Percentiles rank a stretch among this genome's conserved stretches.
phyloP scores from a whole-genome alignment of 2,888 invertebrate genomes.

The Invenusta paracnida region DNA sequence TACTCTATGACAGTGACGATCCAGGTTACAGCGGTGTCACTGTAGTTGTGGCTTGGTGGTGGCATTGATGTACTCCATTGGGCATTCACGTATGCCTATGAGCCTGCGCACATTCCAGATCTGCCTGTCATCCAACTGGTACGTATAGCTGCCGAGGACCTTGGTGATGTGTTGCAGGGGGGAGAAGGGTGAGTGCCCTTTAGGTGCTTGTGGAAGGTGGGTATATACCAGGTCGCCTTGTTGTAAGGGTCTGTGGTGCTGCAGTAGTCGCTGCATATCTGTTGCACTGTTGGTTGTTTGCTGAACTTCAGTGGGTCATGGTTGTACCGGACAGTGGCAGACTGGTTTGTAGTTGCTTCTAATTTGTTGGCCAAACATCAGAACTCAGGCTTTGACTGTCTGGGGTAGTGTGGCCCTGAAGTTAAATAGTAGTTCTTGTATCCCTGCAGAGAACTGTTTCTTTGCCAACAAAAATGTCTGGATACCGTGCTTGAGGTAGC shows the following conservation, averaged over 20 bases:
- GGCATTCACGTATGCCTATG: neutral
- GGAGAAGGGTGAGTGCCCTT: slow-evolving; percentile 14
- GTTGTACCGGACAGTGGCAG: neutral
- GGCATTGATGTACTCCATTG: neutral
- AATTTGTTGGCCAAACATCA: neutral
- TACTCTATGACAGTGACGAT: too few relatives aligned
- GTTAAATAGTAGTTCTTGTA: neutral
- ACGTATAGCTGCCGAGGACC: slow-evolving; percentile 28
- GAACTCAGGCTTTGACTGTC: neutral
- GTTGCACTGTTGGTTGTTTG: neutral
- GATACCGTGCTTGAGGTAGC: slow-evolving; percentile 14
- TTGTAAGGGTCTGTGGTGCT: neutral
- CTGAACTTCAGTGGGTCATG: neutral
- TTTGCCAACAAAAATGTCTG: neutral
- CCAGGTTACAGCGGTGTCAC: too few relatives aligned
- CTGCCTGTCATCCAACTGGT: slow-evolving; percentile 1
- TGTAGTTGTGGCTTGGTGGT: too few relatives aligned
- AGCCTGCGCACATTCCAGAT: slow-evolving; percentile 23
- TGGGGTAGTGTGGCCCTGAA: neutral
- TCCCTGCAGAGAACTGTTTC: neutral
- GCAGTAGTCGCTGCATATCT: neutral
- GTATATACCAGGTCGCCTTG: neutral
- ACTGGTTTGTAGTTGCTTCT: neutral
- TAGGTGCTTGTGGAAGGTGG: neutral
- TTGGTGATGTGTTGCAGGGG: slow-evolving; percentile 1